A percentile compares a stretch with the other conserved stretches of the same genome.
Conservation (phyloP, 2,113 vertebrate genomes). For the Tupaia tana region DNA sequence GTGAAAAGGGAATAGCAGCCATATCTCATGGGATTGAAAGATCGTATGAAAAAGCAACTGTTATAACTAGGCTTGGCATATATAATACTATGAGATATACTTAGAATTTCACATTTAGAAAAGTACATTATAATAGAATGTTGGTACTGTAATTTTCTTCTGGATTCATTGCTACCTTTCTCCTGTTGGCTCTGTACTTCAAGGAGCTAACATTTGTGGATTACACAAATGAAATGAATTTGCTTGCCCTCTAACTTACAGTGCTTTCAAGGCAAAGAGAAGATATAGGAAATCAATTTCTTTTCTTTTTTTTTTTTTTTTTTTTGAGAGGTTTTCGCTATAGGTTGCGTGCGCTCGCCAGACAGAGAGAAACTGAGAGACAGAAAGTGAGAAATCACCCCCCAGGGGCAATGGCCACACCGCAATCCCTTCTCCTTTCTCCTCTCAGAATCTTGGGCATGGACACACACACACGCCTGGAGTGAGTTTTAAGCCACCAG, state of each 20-base stretch:
- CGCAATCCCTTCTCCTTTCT: too few relatives aligned
- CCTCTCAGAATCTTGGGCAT: too few relatives aligned
- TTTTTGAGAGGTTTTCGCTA: too few relatives aligned
- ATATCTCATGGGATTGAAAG: background rate
- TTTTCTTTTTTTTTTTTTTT: too few relatives aligned
- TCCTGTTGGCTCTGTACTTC: background rate
- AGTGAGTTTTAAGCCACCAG: too few relatives aligned
- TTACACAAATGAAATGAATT: background rate
- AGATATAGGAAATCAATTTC: background rate
- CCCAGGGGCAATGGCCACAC: too few relatives aligned
- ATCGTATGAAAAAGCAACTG: background rate
- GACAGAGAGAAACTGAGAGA: too few relatives aligned
- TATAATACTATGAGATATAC: background rate
- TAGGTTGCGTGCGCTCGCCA: too few relatives aligned
- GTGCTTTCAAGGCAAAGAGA: background rate
- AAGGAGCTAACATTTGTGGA: background rate
- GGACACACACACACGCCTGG: too few relatives aligned
- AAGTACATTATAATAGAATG: background rate
- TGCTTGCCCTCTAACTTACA: background rate
- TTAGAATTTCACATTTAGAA: slow-evolving; percentile 16
- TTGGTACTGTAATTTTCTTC: background rate
- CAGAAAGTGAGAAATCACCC: too few relatives aligned
- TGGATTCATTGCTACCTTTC: background rate
- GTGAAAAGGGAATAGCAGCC: background rate
- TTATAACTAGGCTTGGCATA: background rate